Conservation (phyloP, 2,888 invertebrate genomes). For the Diarsia dahlii region DNA sequence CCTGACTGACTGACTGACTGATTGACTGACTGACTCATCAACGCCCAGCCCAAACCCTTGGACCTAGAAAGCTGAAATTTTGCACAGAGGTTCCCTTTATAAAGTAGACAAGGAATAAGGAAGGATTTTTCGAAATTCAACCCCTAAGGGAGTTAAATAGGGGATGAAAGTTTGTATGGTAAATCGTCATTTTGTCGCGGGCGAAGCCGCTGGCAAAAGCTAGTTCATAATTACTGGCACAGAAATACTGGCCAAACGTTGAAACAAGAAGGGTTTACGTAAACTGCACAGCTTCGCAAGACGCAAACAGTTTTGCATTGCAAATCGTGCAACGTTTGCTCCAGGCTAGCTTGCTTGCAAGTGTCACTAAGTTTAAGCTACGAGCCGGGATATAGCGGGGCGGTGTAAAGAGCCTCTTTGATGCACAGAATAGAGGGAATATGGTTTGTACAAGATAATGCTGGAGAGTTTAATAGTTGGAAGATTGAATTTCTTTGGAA, state of each 20-base stretch:
- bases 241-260: background rate
- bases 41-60: no score
- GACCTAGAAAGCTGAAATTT: no score
- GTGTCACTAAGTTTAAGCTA: conserved; percentile 40
- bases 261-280: conserved; percentile 31
- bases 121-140: no score
- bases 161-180: no score
- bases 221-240: background rate
- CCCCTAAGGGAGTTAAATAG: no score
- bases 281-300: conserved; percentile 39
- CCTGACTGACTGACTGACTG: no score
- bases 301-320: conserved; percentile 61
- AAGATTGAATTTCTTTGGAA: background rate
- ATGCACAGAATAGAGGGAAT: background rate
- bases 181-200: no score
- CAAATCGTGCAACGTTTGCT: conserved; percentile 50
- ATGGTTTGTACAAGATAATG: background rate
- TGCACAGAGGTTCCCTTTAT: no score
- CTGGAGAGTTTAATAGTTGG: background rate
- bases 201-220: no score
- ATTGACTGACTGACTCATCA: no score
- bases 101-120: no score
- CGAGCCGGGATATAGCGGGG: background rate
- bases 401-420: conserved; percentile 15
- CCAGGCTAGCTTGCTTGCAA: conserved; percentile 37